phyloP scores from a whole-genome alignment of 2,797 vertebrate genomes.

The Enteromius mattozi region DNA sequence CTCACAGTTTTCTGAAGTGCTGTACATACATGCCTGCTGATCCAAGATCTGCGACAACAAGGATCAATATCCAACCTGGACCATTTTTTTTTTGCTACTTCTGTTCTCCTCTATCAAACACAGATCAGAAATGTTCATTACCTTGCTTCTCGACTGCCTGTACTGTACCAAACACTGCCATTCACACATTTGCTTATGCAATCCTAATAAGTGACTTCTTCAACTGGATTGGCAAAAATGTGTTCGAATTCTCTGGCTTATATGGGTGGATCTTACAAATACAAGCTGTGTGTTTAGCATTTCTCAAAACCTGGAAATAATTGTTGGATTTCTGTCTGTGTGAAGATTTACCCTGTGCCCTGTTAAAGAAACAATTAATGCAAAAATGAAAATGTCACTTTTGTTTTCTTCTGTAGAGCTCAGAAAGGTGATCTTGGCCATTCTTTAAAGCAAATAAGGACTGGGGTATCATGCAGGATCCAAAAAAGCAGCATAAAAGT shows the following conservation, averaged over 20 bases:
- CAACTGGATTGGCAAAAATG: neutral
- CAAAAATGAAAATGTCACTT: neutral
- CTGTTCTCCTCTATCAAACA: neutral
- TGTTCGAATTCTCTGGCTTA: slow-evolving; percentile 8
- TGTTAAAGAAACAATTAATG: neutral
- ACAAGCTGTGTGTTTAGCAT: neutral
- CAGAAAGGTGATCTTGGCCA: neutral
- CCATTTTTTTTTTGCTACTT: slow-evolving; percentile 3
- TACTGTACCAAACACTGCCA: slow-evolving; percentile 3
- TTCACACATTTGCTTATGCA: slow-evolving; percentile 40
- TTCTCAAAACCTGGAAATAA: neutral
- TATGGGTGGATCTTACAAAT: neutral
- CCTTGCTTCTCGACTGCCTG: neutral
- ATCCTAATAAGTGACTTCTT: slow-evolving; percentile 16
- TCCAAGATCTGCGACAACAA: slow-evolving; percentile 40
- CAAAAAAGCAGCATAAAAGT: neutral
- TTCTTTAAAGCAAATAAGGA: neutral
- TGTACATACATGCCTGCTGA: slow-evolving; percentile 26
- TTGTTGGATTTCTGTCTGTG: no score
- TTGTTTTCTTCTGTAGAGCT: neutral
- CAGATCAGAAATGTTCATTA: neutral
- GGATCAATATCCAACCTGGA: slow-evolving; percentile 39
- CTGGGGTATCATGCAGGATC: neutral
- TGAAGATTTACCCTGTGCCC: neutral
- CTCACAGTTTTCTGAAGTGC: slow-evolving; percentile 27